Evolutionary conservation across 2,888 invertebrate species (phyloP).

Genomic region (Epirrhoe tristata): DNA sequence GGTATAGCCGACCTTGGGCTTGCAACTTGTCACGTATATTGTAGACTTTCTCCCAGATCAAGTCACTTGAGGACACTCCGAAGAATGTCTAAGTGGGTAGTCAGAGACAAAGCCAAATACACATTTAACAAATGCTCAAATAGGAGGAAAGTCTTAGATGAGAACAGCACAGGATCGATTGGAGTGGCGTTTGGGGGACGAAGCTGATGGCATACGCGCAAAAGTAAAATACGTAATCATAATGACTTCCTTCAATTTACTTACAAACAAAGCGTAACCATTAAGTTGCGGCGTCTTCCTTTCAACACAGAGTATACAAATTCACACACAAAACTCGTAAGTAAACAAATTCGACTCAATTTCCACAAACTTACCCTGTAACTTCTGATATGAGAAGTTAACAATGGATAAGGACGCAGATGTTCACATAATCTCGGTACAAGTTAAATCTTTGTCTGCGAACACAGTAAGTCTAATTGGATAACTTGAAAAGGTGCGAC

Average conservation of each 20-base stretch:
- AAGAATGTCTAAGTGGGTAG: too few relatives aligned
- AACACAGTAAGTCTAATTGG: constrained; percentile 71
- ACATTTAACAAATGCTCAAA: too few relatives aligned
- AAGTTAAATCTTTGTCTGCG: constrained; percentile 64
- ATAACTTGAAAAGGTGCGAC: constrained; percentile 74
- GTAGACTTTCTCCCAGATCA: too few relatives aligned
- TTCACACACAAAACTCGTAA: constrained; percentile 26
- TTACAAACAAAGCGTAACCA: constrained; percentile 4
- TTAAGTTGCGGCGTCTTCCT: constrained; percentile 1
- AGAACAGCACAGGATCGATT: too few relatives aligned
- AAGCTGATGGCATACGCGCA: too few relatives aligned
- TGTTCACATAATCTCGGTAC: constrained; percentile 64
- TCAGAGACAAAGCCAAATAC: too few relatives aligned
- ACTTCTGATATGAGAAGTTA: constrained; percentile 53
- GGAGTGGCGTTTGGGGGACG: too few relatives aligned
- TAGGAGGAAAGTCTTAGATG: too few relatives aligned
- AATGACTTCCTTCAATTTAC: not conserved
- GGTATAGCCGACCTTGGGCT: too few relatives aligned
- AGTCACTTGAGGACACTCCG: too few relatives aligned
- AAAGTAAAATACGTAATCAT: not conserved
- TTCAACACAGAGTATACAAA: constrained; percentile 13
- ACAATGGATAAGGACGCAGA: constrained; percentile 58
- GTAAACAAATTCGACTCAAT: constrained; percentile 40
- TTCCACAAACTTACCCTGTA: constrained; percentile 37
- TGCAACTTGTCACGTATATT: too few relatives aligned